Conservation (phyloP, 2,888 invertebrate species). For the Nephrotoma flavescens region DNA sequence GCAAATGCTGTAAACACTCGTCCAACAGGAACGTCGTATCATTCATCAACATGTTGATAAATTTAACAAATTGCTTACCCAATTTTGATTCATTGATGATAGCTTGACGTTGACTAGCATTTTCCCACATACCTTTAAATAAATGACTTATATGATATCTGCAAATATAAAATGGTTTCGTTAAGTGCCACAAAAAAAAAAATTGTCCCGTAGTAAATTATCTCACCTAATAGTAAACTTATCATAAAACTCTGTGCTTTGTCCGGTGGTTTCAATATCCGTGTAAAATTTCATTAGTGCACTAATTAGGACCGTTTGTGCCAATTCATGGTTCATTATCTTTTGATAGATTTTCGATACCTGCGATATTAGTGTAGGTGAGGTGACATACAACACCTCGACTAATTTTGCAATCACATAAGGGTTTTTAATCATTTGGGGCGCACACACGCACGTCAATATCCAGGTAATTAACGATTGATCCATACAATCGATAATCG, state of each 20-base stretch:
- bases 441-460: conserved; percentile 76
- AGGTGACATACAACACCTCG: conserved; percentile 72
- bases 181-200: neutral
- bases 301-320: conserved; percentile 68
- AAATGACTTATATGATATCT: conserved; percentile 92
- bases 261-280: conserved; percentile 93
- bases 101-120: conserved; percentile 69
- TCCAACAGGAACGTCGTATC: conserved; percentile 94
- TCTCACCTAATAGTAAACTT: conserved; percentile 86
- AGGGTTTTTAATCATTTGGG: conserved; percentile 86
- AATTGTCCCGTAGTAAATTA: neutral
- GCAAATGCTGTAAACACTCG: conserved; percentile 85
- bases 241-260: conserved; percentile 97
- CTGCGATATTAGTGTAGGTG: conserved; percentile 23
- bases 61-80: conserved; percentile 88
- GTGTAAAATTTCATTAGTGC: conserved; percentile 97
- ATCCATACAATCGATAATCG: conserved; percentile 62
- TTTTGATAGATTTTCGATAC: conserved; percentile 18
- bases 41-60: conserved; percentile 94
- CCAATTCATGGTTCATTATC: conserved; percentile 78
- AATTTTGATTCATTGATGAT: conserved; percentile 83
- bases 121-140: conserved; percentile 91
- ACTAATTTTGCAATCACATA: conserved; percentile 94
- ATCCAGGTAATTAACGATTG: conserved; percentile 78
- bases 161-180: conserved; percentile 5